A percentile compares a stretch with the other conserved stretches of the same genome.
These are phyloP conservation scores for Toxotes lorentzi DNA, from an alignment of 2,797 vertebrate genomes.

Conservation along the genomic window DNA sequence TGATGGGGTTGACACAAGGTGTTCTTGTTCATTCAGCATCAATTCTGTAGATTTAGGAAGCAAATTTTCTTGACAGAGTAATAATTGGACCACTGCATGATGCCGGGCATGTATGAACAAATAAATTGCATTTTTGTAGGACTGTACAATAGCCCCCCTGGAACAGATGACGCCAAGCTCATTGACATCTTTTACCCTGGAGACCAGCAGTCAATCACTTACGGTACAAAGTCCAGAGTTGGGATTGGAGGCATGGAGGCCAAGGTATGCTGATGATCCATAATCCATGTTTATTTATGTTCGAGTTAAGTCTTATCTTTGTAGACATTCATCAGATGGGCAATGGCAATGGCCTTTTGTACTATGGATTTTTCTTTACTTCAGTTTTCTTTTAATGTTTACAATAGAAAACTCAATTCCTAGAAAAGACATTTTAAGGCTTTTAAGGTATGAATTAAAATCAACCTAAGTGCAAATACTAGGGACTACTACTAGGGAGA, in stretches of 20 bases:
- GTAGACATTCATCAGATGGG: background rate
- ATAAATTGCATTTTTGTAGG: slow-evolving; percentile 88
- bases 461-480: background rate
- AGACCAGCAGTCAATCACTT: slow-evolving; percentile 97
- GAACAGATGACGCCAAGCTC: slow-evolving; percentile 95
- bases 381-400: background rate
- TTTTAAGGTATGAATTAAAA: background rate
- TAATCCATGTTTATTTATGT: background rate
- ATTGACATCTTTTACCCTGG: slow-evolving; percentile 98
- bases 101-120: background rate
- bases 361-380: background rate
- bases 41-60: slow-evolving; percentile 5
- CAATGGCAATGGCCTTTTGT: background rate
- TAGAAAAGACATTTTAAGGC: background rate
- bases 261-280: slow-evolving; percentile 89
- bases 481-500: too few species aligned
- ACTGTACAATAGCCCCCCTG: slow-evolving; percentile 95
- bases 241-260: slow-evolving; percentile 99
- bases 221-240: slow-evolving; percentile 98
- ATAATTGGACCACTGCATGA: background rate
- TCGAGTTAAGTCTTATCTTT: background rate
- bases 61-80: background rate
- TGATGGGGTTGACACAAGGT: slow-evolving; percentile 39
- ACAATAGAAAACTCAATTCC: background rate
- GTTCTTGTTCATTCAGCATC: slow-evolving; percentile 24